Evolutionary conservation across 2,113 vertebrate genomes (phyloP), one percentile per base, ranked within the genome.

Genomic region (Prunella fulvescens): DNA sequence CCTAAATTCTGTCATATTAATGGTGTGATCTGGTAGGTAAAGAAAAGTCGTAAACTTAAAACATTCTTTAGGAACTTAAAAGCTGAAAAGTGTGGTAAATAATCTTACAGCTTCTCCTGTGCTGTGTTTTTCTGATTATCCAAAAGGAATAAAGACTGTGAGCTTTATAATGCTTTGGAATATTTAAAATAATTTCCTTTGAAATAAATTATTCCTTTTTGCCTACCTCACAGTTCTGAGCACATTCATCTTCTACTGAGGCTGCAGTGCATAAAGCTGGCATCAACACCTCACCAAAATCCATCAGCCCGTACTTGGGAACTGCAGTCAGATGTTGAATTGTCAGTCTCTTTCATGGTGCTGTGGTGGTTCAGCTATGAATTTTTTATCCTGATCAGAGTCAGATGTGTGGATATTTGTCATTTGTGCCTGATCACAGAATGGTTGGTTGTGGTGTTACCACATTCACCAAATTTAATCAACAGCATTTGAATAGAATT

Each of bases 231-330:
- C 17, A 5, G 48, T 86, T 62, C 79, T 87, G 65, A 71, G 69
- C 44, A 51, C 9, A 2, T 56, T 67, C 10, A 11, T 45, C n/a
- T 74, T 51, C 29, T 58, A 20, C 57, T 73, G 62, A 62, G 39
- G 58, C 71, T 83, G 31, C 48, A 53, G 37, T 76, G 67, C 50
- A 58, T 64, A 74, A 39, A 74, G 56, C 14, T 62, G 53, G 10
- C 54, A 23, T 44, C 54, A 19, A 3, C 35, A 37, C 12, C 45
- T 56, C 64, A 10, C 50, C 65, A 33, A 25, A 82, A 47, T 44
- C 39, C 8, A 0, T 57, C 58, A 35, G 2, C 48, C 45, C 2
- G 1, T 39, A 2, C 44, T n/a, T 53, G 42, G 28, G 31, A 73
- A 5, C 31, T 88, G 73, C 35, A 15, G 37, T 56, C 47, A 24